These are phyloP conservation scores for Xestia rhomboidea DNA, from an alignment of 2,888 invertebrate species.

Conservation along the genomic window DNA sequence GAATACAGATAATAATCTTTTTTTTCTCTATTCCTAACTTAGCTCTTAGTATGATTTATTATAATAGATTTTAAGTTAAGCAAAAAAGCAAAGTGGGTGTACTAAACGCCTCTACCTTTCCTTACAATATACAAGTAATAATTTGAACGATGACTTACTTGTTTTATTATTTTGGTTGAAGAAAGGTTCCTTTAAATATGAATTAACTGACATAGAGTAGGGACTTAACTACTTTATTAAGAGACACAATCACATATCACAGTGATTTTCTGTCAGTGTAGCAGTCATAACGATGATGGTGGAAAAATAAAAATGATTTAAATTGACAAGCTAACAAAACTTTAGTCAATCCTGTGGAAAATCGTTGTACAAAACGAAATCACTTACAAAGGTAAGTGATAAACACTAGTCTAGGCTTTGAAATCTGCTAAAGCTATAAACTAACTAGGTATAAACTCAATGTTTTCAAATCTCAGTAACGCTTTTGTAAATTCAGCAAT, in stretches of 20 bases:
- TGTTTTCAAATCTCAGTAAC: neutral
- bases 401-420: neutral
- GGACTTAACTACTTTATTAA: neutral
- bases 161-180: neutral
- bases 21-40: neutral
- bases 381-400: neutral
- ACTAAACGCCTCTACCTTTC: neutral
- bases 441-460: neutral
- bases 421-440: neutral
- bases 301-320: neutral
- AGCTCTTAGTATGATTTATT: neutral
- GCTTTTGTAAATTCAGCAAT: neutral
- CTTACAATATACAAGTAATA: neutral
- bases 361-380: neutral
- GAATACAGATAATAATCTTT: neutral
- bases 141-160: neutral
- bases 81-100: neutral
- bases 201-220: neutral
- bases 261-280: neutral
- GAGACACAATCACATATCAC: neutral
- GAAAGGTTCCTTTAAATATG: neutral
- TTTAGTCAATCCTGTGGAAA: neutral
- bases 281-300: neutral
- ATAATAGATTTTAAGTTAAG: neutral
- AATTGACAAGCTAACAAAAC: neutral